Conservation (phyloP, 2,113 vertebrate genomes). For the Accipiter virgatus region DNA sequence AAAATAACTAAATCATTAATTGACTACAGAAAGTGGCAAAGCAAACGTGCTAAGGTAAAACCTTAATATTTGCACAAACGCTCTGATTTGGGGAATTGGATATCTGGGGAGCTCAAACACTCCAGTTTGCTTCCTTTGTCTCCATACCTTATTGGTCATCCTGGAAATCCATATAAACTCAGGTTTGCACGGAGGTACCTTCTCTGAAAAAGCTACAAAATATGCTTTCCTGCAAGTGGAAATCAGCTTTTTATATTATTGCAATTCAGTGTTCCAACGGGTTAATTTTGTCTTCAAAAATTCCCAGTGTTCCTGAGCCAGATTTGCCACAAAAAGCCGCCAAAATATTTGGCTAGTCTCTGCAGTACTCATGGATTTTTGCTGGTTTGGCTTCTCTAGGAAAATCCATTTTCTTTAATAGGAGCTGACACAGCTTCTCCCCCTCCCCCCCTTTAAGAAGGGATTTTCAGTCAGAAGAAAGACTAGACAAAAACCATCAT, state of each 20-base stretch:
- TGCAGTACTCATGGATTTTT: background rate
- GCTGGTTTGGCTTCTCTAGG: background rate
- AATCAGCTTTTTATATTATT: background rate
- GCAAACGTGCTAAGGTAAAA: background rate
- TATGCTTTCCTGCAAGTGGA: background rate
- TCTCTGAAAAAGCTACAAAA: background rate
- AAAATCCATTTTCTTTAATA: background rate
- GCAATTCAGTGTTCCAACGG: background rate
- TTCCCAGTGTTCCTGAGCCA: rapidly evolving
- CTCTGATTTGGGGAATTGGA: background rate
- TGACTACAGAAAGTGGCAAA: background rate
- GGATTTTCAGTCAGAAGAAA: background rate
- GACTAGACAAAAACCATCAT: background rate
- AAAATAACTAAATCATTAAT: background rate
- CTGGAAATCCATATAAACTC: background rate
- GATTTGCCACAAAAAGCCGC: background rate
- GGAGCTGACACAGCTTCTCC: background rate
- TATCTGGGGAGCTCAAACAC: background rate
- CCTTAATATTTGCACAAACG: background rate
- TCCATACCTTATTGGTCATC: background rate
- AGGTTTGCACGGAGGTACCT: background rate
- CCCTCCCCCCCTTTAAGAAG: background rate
- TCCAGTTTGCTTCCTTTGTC: background rate
- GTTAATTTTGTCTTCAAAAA: background rate
- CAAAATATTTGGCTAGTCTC: background rate